A percentile compares a stretch with the other conserved stretches of the same genome.
Evolutionary conservation across 2,797 vertebrate species (phyloP).

Genomic region (Novumbra hubbsi): DNA sequence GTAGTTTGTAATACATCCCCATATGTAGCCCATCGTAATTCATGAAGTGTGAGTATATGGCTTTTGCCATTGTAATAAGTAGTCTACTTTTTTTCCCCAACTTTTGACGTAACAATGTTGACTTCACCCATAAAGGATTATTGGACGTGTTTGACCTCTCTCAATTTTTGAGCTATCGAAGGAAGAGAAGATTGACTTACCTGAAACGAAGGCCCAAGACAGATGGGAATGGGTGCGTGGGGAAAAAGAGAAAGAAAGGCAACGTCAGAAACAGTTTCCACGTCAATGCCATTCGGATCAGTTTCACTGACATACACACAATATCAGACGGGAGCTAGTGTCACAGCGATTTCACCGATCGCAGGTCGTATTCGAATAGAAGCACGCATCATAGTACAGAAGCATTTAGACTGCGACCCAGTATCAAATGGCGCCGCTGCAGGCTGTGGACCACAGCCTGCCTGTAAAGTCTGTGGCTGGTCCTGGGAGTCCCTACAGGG

Average conservation of each 20-base stretch:
- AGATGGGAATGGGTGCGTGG: slow-evolving; percentile 37
- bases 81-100: not conserved
- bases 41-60: not conserved
- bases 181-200: slow-evolving; percentile 28
- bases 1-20: slow-evolving; percentile 12
- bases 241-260: slow-evolving; percentile 9
- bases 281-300: not conserved
- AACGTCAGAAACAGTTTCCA: slow-evolving; percentile 48
- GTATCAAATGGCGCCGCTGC: slow-evolving; percentile 31
- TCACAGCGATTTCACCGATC: no score
- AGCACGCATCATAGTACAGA: not conserved
- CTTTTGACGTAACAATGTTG: not conserved
- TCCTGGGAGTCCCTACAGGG: not conserved
- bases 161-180: not conserved
- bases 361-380: not conserved
- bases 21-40: slow-evolving; percentile 24
- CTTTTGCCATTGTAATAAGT: not conserved
- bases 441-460: not conserved
- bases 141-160: not conserved
- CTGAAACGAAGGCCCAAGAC: slow-evolving; percentile 26
- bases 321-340: not conserved
- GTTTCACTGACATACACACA: not conserved
- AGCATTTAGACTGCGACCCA: not conserved
- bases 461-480: not conserved
- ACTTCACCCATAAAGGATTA: not conserved